A percentile compares a stretch with the other conserved stretches of the same genome.
Evolutionary conservation across 1,140 invertebrate species (phyloP).

Genomic region (Pseudomyrmex dendroicus): DNA sequence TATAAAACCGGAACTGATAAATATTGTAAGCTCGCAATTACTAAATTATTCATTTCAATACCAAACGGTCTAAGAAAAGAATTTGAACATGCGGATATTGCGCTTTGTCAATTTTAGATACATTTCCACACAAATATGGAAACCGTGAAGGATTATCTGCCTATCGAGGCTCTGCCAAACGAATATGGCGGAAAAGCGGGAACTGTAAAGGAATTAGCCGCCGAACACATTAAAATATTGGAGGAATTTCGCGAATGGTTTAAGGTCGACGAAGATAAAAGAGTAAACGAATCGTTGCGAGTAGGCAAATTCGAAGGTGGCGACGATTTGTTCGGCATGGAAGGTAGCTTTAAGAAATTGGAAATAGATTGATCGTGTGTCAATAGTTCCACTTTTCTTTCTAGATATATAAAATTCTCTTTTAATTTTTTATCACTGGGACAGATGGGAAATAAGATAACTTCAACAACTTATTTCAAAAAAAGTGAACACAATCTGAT

Average conservation of each 20-base stretch:
- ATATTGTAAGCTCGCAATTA: constrained; percentile 82
- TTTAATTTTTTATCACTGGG: too few relatives aligned
- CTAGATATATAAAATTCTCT: too few relatives aligned
- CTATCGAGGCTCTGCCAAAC: constrained; percentile 84
- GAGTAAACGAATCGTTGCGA: constrained; percentile 87
- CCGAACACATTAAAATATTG: constrained; percentile 76
- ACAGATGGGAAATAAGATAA: too few relatives aligned
- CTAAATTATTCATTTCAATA: too few relatives aligned
- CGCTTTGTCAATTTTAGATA: background rate
- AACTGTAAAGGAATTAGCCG: constrained; percentile 70
- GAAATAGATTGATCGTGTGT: constrained; percentile 86
- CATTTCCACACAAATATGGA: constrained; percentile 29
- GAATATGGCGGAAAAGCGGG: constrained; percentile 85
- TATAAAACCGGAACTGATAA: constrained; percentile 88
- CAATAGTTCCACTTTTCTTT: too few relatives aligned
- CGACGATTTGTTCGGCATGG: constrained; percentile 87
- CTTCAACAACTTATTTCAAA: too few relatives aligned
- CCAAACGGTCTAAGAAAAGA: too few relatives aligned
- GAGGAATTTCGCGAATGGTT: constrained; percentile 86
- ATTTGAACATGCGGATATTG: background rate
- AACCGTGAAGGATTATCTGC: constrained; percentile 77
- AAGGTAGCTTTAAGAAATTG: constrained; percentile 90
- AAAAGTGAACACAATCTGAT: too few relatives aligned
- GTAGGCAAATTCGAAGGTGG: constrained; percentile 88
- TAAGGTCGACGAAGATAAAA: constrained; percentile 85